Percentiles rank a stretch among this genome's conserved stretches.
These are phyloP conservation scores for Oxyscelio sp. DNA, from an alignment of 2,888 invertebrate genomes.

Conservation along the genomic window DNA sequence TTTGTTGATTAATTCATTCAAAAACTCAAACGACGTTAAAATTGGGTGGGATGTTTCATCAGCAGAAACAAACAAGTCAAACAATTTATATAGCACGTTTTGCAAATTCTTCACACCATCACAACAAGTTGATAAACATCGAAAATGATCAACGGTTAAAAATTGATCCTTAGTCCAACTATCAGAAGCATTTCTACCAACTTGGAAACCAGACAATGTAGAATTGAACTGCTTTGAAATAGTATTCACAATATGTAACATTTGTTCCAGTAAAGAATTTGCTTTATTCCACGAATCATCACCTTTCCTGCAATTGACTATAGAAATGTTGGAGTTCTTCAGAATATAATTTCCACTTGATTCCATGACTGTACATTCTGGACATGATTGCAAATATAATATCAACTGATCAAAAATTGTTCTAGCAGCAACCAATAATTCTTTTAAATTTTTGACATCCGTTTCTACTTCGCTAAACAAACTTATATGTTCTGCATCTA, in stretches of 20 bases:
- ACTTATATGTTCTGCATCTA: conserved; percentile 79
- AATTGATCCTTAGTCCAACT: conserved; percentile 61
- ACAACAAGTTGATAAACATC: conserved; percentile 78
- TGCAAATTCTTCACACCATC: conserved; percentile 71
- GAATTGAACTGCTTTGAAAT: conserved; percentile 75
- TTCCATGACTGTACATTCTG: conserved; percentile 85
- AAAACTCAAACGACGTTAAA: conserved; percentile 75
- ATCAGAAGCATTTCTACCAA: conserved; percentile 30
- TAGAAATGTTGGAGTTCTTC: conserved; percentile 73
- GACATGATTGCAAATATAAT: conserved; percentile 91
- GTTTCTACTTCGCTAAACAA: conserved; percentile 79
- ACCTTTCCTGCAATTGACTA: conserved; percentile 81
- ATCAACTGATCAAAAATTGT: conserved; percentile 92
- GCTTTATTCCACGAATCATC: conserved; percentile 80
- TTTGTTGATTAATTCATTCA: conserved; percentile 72
- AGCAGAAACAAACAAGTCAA: conserved; percentile 69
- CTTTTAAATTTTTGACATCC: conserved; percentile 88
- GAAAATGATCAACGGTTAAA: conserved; percentile 79
- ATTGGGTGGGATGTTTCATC: conserved; percentile 82
- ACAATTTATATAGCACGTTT: conserved; percentile 69
- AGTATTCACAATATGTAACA: conserved; percentile 72
- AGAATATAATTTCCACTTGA: conserved; percentile 79
- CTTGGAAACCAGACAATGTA: conserved; percentile 49
- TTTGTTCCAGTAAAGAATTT: conserved; percentile 77
- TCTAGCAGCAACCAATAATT: conserved; percentile 89